These are phyloP conservation scores for Sesia apiformis DNA, from an alignment of 2,888 invertebrate genomes.

Conservation along the genomic window DNA sequence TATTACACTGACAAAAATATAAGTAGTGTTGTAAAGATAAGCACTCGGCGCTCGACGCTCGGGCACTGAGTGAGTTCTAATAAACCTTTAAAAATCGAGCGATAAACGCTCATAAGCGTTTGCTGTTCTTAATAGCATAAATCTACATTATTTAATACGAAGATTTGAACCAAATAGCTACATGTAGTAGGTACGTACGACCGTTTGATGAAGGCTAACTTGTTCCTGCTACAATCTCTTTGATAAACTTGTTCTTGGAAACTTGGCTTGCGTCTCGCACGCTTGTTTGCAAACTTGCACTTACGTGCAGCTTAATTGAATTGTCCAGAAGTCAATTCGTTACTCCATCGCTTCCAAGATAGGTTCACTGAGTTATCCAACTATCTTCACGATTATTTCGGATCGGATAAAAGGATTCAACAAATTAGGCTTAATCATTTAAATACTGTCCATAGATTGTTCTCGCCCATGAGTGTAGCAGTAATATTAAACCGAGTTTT, in stretches of 20 bases:
- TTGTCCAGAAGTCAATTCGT: constrained; percentile 63
- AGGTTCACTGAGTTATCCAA: background rate
- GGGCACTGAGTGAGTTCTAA: too few relatives aligned
- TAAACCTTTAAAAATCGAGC: too few relatives aligned
- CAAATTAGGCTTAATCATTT: background rate
- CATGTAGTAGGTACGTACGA: constrained; percentile 4
- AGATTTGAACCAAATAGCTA: too few relatives aligned
- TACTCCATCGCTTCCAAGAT: constrained; percentile 31
- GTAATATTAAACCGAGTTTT: too few relatives aligned
- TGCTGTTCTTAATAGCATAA: too few relatives aligned
- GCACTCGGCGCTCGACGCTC: too few relatives aligned
- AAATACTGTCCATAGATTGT: too few relatives aligned
- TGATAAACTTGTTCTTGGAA: constrained; percentile 31
- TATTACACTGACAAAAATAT: too few relatives aligned
- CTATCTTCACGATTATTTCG: background rate
- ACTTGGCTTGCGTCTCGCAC: constrained; percentile 47
- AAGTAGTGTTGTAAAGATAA: too few relatives aligned
- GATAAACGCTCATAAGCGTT: too few relatives aligned
- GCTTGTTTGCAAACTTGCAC: constrained; percentile 65
- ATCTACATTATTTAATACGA: too few relatives aligned
- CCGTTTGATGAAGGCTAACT: constrained; percentile 44
- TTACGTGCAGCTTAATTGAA: constrained; percentile 66
- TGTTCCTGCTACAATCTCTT: constrained; percentile 41
- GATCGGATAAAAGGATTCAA: background rate
- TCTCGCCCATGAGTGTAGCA: too few relatives aligned